Evolutionary conservation across 2,888 invertebrate species (phyloP).

Genomic region (Dugesia japonica): DNA sequence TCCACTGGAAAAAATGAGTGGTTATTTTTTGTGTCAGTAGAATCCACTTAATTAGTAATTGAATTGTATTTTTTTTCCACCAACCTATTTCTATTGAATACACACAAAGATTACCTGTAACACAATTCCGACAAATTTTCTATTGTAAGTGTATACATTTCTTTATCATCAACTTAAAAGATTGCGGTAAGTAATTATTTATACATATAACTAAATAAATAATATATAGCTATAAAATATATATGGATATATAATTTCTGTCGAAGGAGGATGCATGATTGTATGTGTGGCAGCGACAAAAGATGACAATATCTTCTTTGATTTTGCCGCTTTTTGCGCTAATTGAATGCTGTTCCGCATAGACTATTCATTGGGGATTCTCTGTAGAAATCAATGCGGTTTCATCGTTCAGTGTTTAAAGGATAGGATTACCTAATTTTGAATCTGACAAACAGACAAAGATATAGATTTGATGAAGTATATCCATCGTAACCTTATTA

Average conservation of each 20-base stretch:
- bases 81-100: neutral
- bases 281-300: conserved; percentile 16
- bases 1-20: too few species aligned
- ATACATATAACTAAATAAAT: neutral
- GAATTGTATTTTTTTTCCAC: neutral
- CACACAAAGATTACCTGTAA: neutral
- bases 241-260: conserved; percentile 13
- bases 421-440: conserved; percentile 20
- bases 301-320: conserved; percentile 20
- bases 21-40: neutral
- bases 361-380: conserved; percentile 4
- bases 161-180: neutral
- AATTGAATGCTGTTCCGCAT: conserved; percentile 4
- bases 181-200: conserved; percentile 20
- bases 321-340: conserved; percentile 9
- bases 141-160: neutral
- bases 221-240: neutral
- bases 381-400: conserved; percentile 4
- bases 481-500: conserved; percentile 13
- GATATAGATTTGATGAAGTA: conserved; percentile 14
- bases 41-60: neutral
- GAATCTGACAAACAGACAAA: conserved; percentile 20
- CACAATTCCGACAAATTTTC: neutral
- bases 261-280: neutral
- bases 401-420: neutral